Evolutionary conservation across 2,888 invertebrate species (phyloP), one percentile per base, ranked within the genome.

Genomic region (Fabriciana adippe): DNA sequence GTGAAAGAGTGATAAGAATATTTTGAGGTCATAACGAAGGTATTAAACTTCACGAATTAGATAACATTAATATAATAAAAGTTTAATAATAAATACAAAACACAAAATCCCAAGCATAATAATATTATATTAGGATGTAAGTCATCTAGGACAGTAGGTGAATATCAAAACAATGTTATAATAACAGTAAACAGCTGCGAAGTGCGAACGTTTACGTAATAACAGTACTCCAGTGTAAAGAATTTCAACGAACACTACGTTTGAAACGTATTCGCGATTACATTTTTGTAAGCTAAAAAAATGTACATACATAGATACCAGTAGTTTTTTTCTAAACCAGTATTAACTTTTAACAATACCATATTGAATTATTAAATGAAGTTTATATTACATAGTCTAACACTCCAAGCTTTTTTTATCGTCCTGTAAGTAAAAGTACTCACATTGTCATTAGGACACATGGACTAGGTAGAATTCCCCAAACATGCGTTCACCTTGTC

Each of bases 141-240:
- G 48, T 48, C 16, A 59, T 59, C 59, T 59, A 48, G 59, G 59
- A n/a, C 26, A 59, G 59, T 48, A 48, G 59, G 59, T 59, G 26
- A 59, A 59, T 48, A 59, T 48, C 59, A 48, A 48, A 48, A 47
- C 31, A 31, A 14, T 48, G 59, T 59, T 59, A 59, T 59, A 59
- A 59, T 31, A 47, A 14, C 45, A 26, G 14, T 26, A n/a, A 47
- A 59, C 48, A 59, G 21, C n/a, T n/a, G n/a, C n/a, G n/a, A n/a
- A n/a, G n/a, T n/a, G n/a, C 48, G 26, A 48, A 26, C 48, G 26
- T n/a, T 59, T 59, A 16, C 48, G 59, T 59, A 48, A 59, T 16
- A 5, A 57, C 21, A 47, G 57, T 47, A 47, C 5, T 47, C 47
- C 57, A 26, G 26, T 59, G n/a, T 47, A 57, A 59, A 59, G 26